phyloP scores from a whole-genome alignment of 1,140 invertebrate species.

The Acromyrmex echinatior region DNA sequence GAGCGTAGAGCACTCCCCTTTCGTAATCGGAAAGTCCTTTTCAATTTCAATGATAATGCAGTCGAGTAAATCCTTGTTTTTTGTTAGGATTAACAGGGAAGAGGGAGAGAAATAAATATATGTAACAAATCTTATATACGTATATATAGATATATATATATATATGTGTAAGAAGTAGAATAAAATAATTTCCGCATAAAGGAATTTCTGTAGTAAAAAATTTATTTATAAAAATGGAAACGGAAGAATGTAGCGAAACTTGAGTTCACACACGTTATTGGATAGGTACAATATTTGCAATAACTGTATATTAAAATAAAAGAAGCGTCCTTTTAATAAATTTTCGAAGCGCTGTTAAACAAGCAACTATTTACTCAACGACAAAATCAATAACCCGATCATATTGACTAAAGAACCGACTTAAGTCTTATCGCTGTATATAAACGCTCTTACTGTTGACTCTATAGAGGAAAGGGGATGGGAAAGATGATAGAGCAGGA shows the following conservation, averaged over 20 bases:
- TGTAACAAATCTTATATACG: background rate
- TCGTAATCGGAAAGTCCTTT: slow-evolving; percentile 4
- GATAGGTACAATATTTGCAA: slow-evolving; percentile 6
- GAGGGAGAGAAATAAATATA: background rate
- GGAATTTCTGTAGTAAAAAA: background rate
- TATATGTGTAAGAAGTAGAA: background rate
- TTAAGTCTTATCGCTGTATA: background rate
- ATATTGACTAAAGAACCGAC: background rate
- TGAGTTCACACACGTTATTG: background rate
- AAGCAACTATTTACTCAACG: slow-evolving; percentile 1
- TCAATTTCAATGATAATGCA: slow-evolving; percentile 2
- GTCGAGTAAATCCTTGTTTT: background rate
- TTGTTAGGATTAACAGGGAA: background rate
- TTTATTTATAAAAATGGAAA: slow-evolving; percentile 5
- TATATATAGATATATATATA: no score
- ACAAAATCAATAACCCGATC: slow-evolving; percentile 39
- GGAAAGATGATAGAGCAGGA: background rate
- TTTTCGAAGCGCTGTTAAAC: slow-evolving; percentile 1
- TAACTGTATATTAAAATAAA: slow-evolving; percentile 23
- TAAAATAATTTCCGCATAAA: background rate
- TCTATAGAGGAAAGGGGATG: slow-evolving; percentile 3
- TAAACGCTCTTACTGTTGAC: slow-evolving; percentile 1
- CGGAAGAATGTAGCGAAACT: background rate
- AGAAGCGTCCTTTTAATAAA: slow-evolving; percentile 21
- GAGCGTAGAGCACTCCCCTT: background rate